phyloP scores from a whole-genome alignment of 1,140 invertebrate species.

The Chlorops oryzae region DNA sequence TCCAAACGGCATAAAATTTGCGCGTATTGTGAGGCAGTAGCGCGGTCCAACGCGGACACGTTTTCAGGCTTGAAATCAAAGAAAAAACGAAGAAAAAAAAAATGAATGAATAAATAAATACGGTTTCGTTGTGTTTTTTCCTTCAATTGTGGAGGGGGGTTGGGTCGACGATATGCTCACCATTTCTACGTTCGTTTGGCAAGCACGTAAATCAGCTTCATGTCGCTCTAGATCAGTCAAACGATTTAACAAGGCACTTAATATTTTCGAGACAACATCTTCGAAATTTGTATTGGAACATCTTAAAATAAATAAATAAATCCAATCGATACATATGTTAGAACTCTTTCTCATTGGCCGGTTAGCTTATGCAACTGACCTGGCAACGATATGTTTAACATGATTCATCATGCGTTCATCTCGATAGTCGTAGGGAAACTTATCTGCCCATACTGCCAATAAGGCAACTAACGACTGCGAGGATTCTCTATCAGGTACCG shows the following conservation, averaged over 20 bases:
- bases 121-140: no score
- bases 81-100: not conserved
- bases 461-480: constrained; percentile 41
- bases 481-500: constrained; percentile 40
- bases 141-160: not conserved
- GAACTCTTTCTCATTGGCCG: not conserved
- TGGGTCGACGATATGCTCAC: constrained; percentile 3
- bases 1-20: constrained; percentile 44
- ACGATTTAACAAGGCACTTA: constrained; percentile 48
- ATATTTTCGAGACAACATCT: constrained; percentile 41
- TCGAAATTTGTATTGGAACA: constrained; percentile 45
- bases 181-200: constrained; percentile 39
- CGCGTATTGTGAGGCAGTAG: constrained; percentile 43
- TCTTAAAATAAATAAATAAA: constrained; percentile 15
- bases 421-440: constrained; percentile 61
- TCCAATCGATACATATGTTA: not conserved
- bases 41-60: constrained; percentile 35
- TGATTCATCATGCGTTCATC: constrained; percentile 58
- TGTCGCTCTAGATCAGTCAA: constrained; percentile 48
- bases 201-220: constrained; percentile 44
- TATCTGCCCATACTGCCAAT: constrained; percentile 48
- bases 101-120: no score
- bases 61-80: constrained; percentile 10
- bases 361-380: constrained; percentile 25
- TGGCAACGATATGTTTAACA: constrained; percentile 50